These are phyloP conservation scores for Pimephales promelas DNA, from an alignment of 2,113 vertebrate genomes.

Conservation along the genomic window DNA sequence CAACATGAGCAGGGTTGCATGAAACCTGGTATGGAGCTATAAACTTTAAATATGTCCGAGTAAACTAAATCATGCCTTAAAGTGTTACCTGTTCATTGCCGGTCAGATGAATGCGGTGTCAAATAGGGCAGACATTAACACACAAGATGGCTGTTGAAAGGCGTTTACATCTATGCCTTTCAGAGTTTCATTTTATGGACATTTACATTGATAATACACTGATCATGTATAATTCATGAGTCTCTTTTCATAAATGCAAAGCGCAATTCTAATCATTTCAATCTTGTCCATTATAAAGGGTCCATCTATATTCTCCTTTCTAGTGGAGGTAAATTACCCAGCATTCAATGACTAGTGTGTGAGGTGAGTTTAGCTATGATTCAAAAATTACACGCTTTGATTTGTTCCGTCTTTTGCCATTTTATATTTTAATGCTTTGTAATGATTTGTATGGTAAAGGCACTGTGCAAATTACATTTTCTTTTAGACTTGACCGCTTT, in stretches of 20 bases:
- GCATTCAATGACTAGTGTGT: slow-evolving; percentile 8
- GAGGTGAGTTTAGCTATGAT: background rate
- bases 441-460: background rate
- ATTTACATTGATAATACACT: background rate
- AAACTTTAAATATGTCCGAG: background rate
- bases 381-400: background rate
- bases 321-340: background rate
- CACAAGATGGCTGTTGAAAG: background rate
- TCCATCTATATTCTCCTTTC: background rate
- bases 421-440: background rate
- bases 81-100: slow-evolving; percentile 53
- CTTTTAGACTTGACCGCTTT: background rate
- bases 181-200: background rate
- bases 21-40: background rate
- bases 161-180: background rate
- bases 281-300: background rate
- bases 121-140: slow-evolving; percentile 46
- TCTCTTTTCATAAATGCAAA: background rate
- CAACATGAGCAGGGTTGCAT: background rate
- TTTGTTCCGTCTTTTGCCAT: background rate
- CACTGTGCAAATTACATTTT: background rate
- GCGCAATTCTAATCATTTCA: background rate
- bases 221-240: background rate
- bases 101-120: slow-evolving; percentile 48
- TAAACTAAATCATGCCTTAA: slow-evolving; percentile 7